These are phyloP conservation scores for Punctoribates punctum DNA, from an alignment of 2,888 invertebrate genomes.

Conservation along the genomic window DNA sequence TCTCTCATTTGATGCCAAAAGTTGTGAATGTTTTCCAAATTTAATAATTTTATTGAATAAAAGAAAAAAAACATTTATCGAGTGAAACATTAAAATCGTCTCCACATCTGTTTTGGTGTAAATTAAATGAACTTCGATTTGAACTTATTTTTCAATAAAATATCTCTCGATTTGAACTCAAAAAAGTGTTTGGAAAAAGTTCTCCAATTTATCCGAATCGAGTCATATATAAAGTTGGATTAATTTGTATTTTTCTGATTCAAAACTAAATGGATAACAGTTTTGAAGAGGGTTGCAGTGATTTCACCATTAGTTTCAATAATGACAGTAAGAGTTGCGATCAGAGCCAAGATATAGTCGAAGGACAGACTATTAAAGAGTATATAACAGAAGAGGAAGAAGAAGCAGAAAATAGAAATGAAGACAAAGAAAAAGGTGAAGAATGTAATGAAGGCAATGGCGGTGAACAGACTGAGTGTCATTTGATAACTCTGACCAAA, in stretches of 20 bases:
- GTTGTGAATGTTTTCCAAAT: not conserved
- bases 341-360: not conserved
- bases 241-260: not conserved
- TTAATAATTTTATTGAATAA: not conserved
- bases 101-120: not conserved
- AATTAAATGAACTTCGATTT: slow-evolving; percentile 12
- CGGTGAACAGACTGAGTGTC: not conserved
- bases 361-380: not conserved
- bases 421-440: not conserved
- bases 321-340: not conserved
- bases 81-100: not conserved
- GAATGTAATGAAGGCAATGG: not conserved
- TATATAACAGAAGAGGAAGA: not conserved
- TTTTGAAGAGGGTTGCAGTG: not conserved
- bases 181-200: not conserved
- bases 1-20: too few relatives aligned
- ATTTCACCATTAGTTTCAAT: not conserved
- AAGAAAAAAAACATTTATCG: not conserved
- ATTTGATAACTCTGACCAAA: slow-evolving; percentile 24
- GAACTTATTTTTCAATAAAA: not conserved
- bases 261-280: not conserved
- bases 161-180: not conserved
- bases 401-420: not conserved
- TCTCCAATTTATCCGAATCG: not conserved
- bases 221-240: not conserved